These are phyloP conservation scores for Heloderma charlesbogerti DNA, from an alignment of 2,113 vertebrate species.

Conservation along the genomic window DNA sequence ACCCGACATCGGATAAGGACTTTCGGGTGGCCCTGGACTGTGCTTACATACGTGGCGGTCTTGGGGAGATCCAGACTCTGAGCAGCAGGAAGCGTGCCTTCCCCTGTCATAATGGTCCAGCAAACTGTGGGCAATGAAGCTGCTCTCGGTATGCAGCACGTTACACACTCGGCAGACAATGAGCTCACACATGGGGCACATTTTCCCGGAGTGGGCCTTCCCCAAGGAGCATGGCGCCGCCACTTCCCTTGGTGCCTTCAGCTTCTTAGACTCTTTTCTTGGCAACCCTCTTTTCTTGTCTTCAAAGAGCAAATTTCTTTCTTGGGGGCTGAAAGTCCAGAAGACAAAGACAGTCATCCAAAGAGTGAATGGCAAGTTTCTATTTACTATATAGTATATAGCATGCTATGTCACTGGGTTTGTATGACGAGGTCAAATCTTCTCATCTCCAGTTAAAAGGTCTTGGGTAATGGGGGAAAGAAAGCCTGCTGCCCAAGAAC, in stretches of 20 bases:
- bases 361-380: conserved; percentile 15
- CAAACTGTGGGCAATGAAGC: conserved; percentile 77
- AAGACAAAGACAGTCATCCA: conserved; percentile 5
- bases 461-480: neutral
- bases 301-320: conserved; percentile 36
- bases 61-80: rapidly evolving
- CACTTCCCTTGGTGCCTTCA: conserved; percentile 36
- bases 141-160: conserved; percentile 68
- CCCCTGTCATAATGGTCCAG: conserved; percentile 75
- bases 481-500: neutral
- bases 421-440: neutral
- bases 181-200: conserved; percentile 74
- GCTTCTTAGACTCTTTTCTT: conserved; percentile 46
- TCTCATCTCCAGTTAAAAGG: neutral
- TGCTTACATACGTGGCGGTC: neutral
- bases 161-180: conserved; percentile 64
- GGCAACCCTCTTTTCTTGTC: conserved; percentile 51
- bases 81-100: rapidly evolving
- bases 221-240: conserved; percentile 35
- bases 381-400: neutral
- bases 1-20: rapidly evolving
- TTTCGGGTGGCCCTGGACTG: neutral
- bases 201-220: conserved; percentile 49
- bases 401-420: neutral
- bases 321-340: conserved; percentile 54